These are phyloP conservation scores for Tillus elongatus DNA, from an alignment of 2,888 invertebrate species.

Conservation along the genomic window DNA sequence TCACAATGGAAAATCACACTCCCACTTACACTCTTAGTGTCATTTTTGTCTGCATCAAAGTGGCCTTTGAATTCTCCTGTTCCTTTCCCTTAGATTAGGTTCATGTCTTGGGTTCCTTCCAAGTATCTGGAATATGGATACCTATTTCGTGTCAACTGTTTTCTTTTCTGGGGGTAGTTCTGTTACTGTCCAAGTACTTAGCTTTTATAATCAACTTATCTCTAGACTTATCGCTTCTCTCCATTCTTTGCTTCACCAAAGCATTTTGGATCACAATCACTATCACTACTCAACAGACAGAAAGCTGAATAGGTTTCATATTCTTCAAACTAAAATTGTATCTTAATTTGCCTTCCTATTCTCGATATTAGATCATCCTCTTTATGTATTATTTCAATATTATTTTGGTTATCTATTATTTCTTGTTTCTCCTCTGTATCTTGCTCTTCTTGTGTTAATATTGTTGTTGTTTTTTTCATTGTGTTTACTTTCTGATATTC, in stretches of 20 bases:
- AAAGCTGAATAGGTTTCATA: slow-evolving; percentile 18
- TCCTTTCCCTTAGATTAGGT: slow-evolving; percentile 4
- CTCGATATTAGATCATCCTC: slow-evolving; percentile 7
- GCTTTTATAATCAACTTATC: slow-evolving; percentile 15
- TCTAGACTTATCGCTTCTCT: slow-evolving; percentile 20
- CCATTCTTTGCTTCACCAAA: slow-evolving; percentile 14
- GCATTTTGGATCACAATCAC: slow-evolving; percentile 6
- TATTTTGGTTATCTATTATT: slow-evolving; percentile 9
- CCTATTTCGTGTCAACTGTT: slow-evolving; percentile 20
- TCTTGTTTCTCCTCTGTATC: slow-evolving; percentile 10
- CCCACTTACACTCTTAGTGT: slow-evolving; percentile 16
- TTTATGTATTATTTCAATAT: slow-evolving; percentile 8
- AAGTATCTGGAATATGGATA: no score
- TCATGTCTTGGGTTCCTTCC: no score
- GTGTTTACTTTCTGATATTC: slow-evolving; percentile 12
- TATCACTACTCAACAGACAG: slow-evolving; percentile 13
- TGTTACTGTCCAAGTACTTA: slow-evolving; percentile 14
- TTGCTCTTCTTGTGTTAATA: no score
- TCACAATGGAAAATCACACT: slow-evolving; percentile 8
- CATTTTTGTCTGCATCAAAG: slow-evolving; percentile 12
- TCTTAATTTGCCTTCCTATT: slow-evolving; percentile 11
- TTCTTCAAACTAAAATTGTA: slow-evolving; percentile 11
- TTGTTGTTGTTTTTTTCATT: slow-evolving; percentile 10
- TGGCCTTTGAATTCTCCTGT: slow-evolving; percentile 10
- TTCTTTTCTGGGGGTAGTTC: slow-evolving; percentile 14